These are phyloP conservation scores for Heliconius ethilla DNA, from an alignment of 2,888 invertebrate species.

Conservation along the genomic window DNA sequence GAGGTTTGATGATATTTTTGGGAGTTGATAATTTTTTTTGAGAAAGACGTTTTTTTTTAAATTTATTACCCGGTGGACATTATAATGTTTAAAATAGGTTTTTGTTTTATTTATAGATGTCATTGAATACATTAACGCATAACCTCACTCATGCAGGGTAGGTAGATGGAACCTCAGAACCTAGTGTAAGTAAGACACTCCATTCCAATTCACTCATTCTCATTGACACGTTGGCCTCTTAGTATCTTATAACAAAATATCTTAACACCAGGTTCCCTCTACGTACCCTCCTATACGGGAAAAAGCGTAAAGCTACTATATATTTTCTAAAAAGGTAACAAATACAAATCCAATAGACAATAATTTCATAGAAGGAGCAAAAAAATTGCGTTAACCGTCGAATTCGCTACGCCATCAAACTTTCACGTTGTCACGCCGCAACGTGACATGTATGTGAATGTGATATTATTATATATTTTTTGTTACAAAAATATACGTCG, in stretches of 20 bases:
- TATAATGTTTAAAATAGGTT: neutral
- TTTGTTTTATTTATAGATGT: constrained; percentile 1
- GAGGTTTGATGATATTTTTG: constrained; percentile 30
- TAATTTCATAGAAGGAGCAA: constrained; percentile 5
- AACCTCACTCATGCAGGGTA: neutral
- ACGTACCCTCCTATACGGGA: neutral
- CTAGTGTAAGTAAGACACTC: neutral
- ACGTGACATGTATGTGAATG: constrained; percentile 12
- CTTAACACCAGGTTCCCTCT: neutral
- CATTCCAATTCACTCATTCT: neutral
- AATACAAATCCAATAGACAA: neutral
- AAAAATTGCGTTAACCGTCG: constrained; percentile 20
- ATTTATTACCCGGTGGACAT: neutral
- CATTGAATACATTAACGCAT: too few relatives aligned
- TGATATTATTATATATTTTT: neutral
- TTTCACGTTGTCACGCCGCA: constrained; percentile 33
- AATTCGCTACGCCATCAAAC: constrained; percentile 30
- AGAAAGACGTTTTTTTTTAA: neutral
- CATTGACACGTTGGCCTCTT: too few relatives aligned
- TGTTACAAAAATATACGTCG: neutral
- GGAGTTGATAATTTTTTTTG: constrained; percentile 1
- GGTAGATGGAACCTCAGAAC: neutral
- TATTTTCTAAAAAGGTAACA: neutral
- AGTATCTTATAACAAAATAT: neutral
- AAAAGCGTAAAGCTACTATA: neutral